Evolutionary conservation across 2,888 invertebrate species (phyloP).

Genomic region (Cheilosia variabilis): DNA sequence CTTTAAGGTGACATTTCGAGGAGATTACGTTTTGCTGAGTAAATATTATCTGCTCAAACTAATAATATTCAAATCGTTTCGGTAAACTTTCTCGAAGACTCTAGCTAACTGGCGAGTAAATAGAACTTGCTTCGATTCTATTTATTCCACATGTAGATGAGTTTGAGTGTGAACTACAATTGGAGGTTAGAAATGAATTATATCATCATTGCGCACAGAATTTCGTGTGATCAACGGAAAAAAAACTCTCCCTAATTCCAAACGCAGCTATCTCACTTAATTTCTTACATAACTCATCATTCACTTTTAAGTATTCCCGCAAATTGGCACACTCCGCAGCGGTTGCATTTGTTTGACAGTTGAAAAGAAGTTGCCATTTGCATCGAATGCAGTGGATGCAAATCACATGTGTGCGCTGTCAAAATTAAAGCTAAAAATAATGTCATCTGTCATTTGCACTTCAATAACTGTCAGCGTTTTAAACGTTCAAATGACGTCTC

Average conservation of each 20-base stretch:
- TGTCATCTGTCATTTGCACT: conserved; percentile 39
- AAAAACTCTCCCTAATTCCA: too few species aligned
- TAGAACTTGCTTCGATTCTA: too few species aligned
- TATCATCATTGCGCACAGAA: too few species aligned
- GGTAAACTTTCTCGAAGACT: neutral
- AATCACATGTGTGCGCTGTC: neutral
- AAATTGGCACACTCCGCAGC: too few species aligned
- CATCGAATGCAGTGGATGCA: neutral
- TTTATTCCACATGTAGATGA: too few species aligned
- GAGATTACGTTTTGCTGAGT: neutral
- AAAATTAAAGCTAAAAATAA: conserved; percentile 1
- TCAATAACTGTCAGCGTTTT: conserved; percentile 20
- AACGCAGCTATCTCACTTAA: too few species aligned
- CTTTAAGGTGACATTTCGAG: neutral
- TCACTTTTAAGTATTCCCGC: too few species aligned
- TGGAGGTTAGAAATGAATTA: too few species aligned
- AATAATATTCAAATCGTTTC: neutral
- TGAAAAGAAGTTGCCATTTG: conserved; percentile 3
- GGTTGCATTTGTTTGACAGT: too few species aligned
- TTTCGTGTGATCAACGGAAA: too few species aligned
- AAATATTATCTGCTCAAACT: neutral
- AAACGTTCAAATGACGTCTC: conserved; percentile 9
- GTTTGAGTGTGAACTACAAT: too few species aligned
- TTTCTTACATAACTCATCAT: too few species aligned
- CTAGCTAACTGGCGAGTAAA: neutral